Conservation (phyloP, 2,113 vertebrate species). For the Hemibagrus wyckioides region DNA sequence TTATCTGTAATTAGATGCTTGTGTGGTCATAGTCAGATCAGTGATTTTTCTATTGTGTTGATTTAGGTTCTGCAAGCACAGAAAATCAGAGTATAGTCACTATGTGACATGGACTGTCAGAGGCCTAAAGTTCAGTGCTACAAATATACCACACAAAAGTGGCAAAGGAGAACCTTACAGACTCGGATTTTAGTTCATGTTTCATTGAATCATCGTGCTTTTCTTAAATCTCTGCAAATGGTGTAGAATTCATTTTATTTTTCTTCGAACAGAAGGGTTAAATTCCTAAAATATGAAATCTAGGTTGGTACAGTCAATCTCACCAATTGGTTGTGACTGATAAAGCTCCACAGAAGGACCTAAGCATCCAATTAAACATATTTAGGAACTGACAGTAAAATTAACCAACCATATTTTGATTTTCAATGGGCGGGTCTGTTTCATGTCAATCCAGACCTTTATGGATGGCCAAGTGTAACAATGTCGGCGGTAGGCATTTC, state of each 20-base stretch:
- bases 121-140: not conserved
- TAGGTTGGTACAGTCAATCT: too few species aligned
- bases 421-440: conserved; percentile 10
- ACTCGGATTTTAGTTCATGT: not conserved
- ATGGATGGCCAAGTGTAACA: conserved; percentile 9
- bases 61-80: conserved; percentile 20
- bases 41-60: conserved; percentile 39
- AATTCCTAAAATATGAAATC: not conserved
- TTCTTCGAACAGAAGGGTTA: not conserved
- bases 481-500: not conserved
- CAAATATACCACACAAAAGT: conserved; percentile 8
- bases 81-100: conserved; percentile 29
- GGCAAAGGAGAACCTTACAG: not conserved
- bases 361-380: conserved; percentile 7
- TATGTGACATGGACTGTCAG: not conserved
- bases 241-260: not conserved
- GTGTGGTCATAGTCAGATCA: conserved; percentile 43
- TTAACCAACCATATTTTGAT: not conserved
- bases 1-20: conserved; percentile 57
- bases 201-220: not conserved
- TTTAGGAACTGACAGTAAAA: not conserved
- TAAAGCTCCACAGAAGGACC: not conserved
- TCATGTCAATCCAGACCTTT: not conserved
- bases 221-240: too few species aligned
- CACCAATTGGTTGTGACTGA: not conserved